Evolutionary conservation across 2,888 invertebrate species (phyloP).

Genomic region (Rutpela maculata): DNA sequence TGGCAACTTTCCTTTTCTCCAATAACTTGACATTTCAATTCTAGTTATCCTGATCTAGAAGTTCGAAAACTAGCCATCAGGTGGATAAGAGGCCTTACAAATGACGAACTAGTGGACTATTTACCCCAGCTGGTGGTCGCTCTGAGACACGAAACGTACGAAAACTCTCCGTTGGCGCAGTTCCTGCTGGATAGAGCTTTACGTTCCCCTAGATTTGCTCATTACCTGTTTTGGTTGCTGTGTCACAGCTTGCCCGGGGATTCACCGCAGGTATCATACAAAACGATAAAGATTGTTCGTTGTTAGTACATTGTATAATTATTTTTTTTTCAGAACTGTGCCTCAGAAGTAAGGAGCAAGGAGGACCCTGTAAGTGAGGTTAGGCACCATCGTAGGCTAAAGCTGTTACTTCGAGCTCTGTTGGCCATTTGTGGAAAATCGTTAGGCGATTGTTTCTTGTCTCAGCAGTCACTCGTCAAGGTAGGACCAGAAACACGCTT

Average conservation of each 20-base stretch:
- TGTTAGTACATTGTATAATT: neutral
- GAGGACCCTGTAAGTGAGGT: constrained; percentile 84
- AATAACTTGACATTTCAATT: neutral
- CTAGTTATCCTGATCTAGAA: constrained; percentile 92
- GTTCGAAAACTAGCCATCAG: constrained; percentile 90
- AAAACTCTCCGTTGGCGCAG: constrained; percentile 89
- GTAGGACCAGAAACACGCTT: constrained; percentile 71
- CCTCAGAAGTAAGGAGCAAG: constrained; percentile 69
- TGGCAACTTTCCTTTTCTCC: neutral
- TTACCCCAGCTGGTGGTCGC: constrained; percentile 96
- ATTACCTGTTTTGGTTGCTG: constrained; percentile 95
- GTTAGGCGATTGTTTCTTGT: constrained; percentile 85
- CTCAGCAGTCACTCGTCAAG: constrained; percentile 91
- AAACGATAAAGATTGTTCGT: neutral
- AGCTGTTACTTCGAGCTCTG: constrained; percentile 90
- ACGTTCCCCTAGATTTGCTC: constrained; percentile 92
- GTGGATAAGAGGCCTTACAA: constrained; percentile 86
- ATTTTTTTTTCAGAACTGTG: constrained; percentile 72
- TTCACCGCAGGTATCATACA: constrained; percentile 82
- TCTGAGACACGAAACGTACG: constrained; percentile 92
- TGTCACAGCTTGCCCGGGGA: constrained; percentile 89
- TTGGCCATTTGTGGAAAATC: constrained; percentile 91
- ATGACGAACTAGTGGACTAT: constrained; percentile 93
- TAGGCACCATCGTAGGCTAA: constrained; percentile 85
- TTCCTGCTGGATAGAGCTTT: constrained; percentile 90